These are phyloP conservation scores for Myripristis jacobus DNA, from an alignment of 2,797 vertebrate genomes.

Conservation along the genomic window DNA sequence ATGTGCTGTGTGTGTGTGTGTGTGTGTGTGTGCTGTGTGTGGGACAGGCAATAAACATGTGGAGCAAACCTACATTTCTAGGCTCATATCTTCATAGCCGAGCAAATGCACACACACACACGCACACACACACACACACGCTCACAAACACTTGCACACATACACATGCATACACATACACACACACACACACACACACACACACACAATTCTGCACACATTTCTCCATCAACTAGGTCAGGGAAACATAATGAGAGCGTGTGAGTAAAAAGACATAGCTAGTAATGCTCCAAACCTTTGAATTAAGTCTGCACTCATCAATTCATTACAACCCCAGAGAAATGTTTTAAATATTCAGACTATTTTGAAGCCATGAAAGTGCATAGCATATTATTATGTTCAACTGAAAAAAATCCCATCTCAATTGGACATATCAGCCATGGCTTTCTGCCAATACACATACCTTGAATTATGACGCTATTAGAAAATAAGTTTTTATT, in stretches of 20 bases:
- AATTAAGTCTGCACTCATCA: background rate
- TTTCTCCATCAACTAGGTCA: slow-evolving; percentile 20
- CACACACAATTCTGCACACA: background rate
- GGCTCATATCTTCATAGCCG: background rate
- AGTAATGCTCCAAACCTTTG: background rate
- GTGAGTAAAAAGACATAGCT: slow-evolving; percentile 9
- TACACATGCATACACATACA: background rate
- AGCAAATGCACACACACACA: no score
- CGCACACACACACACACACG: no score
- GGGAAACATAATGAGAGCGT: slow-evolving; percentile 23
- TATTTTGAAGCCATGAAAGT: background rate
- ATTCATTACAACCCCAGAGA: background rate
- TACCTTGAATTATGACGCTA: background rate
- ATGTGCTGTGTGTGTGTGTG: slow-evolving; percentile 19
- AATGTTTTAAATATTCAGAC: background rate
- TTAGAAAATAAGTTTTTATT: no score
- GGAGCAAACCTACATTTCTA: background rate
- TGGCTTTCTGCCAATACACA: background rate
- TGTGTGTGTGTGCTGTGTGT: slow-evolving; percentile 16
- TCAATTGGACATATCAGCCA: background rate
- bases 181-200: background rate
- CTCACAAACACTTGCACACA: no score
- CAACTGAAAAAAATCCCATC: no score
- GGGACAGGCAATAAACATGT: background rate
- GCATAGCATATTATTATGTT: background rate